Evolutionary conservation across 2,888 invertebrate species (phyloP).

Genomic region (Pollenia amentaria): DNA sequence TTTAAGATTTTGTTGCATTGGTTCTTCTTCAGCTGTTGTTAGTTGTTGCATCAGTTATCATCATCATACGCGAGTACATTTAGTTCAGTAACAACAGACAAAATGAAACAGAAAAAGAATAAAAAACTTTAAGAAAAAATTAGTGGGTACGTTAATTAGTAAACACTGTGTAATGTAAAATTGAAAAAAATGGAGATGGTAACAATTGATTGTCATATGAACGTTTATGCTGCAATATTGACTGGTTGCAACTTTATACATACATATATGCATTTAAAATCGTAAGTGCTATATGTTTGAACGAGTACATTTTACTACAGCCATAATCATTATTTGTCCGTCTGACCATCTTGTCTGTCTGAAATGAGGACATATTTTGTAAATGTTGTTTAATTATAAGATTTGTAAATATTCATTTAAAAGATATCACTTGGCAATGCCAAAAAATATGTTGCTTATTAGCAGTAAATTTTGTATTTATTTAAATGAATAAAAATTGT

Average conservation of each 20-base stretch:
- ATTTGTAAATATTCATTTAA: slow-evolving; percentile 73
- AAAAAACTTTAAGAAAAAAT: slow-evolving; percentile 61
- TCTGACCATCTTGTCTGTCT: slow-evolving; percentile 47
- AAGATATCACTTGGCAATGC: slow-evolving; percentile 69
- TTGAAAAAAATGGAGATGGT: slow-evolving; percentile 63
- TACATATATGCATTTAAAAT: background rate
- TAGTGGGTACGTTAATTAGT: slow-evolving; percentile 75
- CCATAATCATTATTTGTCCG: slow-evolving; percentile 47
- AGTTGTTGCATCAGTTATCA: slow-evolving; percentile 68
- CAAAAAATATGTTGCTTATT: slow-evolving; percentile 72
- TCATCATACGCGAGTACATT: slow-evolving; percentile 70
- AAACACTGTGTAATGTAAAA: slow-evolving; percentile 74
- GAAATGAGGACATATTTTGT: slow-evolving; percentile 73
- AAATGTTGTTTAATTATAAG: slow-evolving; percentile 74
- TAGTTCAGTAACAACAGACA: slow-evolving; percentile 46
- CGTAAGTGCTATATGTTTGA: background rate
- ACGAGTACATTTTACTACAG: slow-evolving; percentile 15
- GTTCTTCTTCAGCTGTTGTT: slow-evolving; percentile 48
- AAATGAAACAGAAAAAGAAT: slow-evolving; percentile 3
- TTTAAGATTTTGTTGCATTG: slow-evolving; percentile 57
- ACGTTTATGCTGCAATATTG: slow-evolving; percentile 63
- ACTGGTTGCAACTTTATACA: slow-evolving; percentile 38
- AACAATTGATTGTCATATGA: slow-evolving; percentile 73
- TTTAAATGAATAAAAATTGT: slow-evolving; percentile 69
- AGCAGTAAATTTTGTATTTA: slow-evolving; percentile 74